Percentiles rank a stretch among this genome's conserved stretches.
phyloP scores from a whole-genome alignment of 2,797 vertebrate species.

The Pseudotriccus pelzelni region DNA sequence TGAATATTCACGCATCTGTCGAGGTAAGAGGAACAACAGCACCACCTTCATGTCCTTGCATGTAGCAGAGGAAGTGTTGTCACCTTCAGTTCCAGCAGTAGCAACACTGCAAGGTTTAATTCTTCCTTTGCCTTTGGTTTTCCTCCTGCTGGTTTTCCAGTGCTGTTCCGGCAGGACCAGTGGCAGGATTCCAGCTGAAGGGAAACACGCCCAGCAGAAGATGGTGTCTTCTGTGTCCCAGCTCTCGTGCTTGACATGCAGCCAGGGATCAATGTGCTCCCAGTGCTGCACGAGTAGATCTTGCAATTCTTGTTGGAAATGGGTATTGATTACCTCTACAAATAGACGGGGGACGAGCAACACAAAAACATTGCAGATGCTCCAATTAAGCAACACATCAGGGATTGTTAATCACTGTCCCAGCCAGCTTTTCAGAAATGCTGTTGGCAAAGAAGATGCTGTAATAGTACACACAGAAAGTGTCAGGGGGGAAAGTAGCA shows the following conservation, averaged over 20 bases:
- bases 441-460: not conserved
- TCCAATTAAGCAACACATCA: not conserved
- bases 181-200: not conserved
- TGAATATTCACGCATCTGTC: not conserved
- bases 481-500: not conserved
- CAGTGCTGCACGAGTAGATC: not conserved
- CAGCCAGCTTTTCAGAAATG: not conserved
- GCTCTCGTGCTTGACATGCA: not conserved
- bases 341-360: rapidly evolving
- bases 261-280: not conserved
- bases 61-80: not conserved
- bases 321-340: not conserved
- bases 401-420: not conserved
- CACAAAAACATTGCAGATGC: not conserved
- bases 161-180: not conserved
- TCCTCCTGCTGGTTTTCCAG: not conserved
- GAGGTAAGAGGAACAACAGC: not conserved
- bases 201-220: not conserved
- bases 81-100: not conserved
- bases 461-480: not conserved
- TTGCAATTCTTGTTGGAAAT: not conserved
- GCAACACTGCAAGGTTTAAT: not conserved
- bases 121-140: not conserved
- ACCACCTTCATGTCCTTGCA: not conserved
- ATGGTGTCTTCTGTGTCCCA: not conserved